phyloP scores from a whole-genome alignment of 2,888 invertebrate genomes.

The Osedax fenrisi region DNA sequence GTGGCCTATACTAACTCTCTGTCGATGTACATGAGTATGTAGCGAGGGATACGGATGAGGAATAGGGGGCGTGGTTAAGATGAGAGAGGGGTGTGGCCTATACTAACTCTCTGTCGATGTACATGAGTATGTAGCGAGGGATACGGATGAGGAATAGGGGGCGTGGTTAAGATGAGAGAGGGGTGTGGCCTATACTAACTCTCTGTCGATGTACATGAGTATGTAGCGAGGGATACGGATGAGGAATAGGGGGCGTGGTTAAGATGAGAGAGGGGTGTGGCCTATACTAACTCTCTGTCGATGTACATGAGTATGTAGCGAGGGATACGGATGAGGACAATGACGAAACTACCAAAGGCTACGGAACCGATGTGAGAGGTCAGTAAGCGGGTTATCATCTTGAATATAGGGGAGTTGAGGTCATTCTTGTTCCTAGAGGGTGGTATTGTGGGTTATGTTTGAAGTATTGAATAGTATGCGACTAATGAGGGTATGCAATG shows the following conservation, averaged over 20 bases:
- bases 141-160: not conserved
- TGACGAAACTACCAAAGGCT: slow-evolving; percentile 51
- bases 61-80: too few species aligned
- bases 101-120: not conserved
- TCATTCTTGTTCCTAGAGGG: slow-evolving; percentile 42
- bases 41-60: not conserved
- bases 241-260: not conserved
- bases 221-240: not conserved
- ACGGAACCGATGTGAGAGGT: slow-evolving; percentile 51
- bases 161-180: not conserved
- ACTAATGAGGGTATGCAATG: too few species aligned
- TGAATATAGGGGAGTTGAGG: slow-evolving; percentile 40
- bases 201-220: not conserved
- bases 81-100: too few species aligned
- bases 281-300: slow-evolving; percentile 30
- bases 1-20: not conserved
- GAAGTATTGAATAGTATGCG: too few species aligned
- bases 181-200: not conserved
- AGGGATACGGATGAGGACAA: slow-evolving; percentile 50
- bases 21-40: slow-evolving; percentile 46
- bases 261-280: not conserved
- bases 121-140: not conserved
- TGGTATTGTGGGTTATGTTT: too few species aligned
- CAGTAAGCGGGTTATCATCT: slow-evolving; percentile 42
- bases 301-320: slow-evolving; percentile 50